Base-by-base conservation (phyloP, 2,888 invertebrate genomes). In the Calameuta filiformis region DNA sequence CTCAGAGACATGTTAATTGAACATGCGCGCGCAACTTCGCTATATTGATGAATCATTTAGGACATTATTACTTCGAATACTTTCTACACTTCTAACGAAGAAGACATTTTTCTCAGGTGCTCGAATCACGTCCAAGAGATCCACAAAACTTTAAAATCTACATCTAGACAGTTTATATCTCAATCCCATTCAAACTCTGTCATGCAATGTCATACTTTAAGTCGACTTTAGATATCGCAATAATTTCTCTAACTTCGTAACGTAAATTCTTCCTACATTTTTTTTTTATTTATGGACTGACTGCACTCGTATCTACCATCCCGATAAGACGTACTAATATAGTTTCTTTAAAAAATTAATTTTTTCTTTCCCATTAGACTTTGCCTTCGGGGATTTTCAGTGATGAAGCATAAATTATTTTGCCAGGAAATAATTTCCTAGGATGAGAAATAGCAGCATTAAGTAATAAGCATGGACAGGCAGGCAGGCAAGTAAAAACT, bases 21-120 rank as follows among this genome's bases (percentile, higher is more conserved):
- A 23, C 4, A 6, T 56, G 23, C 56, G 81, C 81, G 83, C 83
- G 84, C 85, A 85, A 84, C 82, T 86, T 82, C 81, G 83, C 78
- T 85, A 83, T 81, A 75, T 80, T 79, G 79, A 83, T 80, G 84
- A 82, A 82, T 82, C 82, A 78, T 83, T 84, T 73, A 81, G 80
- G 81, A 84, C 81, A 86, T 85, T 86, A 83, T 83, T 82, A 83
- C 81, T 84, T 84, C 80, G 84, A 83, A 56, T 23, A 56, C 9
- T 23, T 56, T 56, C 56, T 9, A 56, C 9, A 9, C 0, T 4
- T 56, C 9, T 56, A 56, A 23, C 1, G 9, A 23, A 23, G 56
- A 56, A 56, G 9, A 23, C 1, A 56, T 56, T 9, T 56, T 56
- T 9, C 56, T 56, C 23, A 23, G 56, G 2, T 23, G 23, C 56